Percentiles rank a stretch among this genome's conserved stretches.
These are phyloP conservation scores for Alouatta caraya DNA, from an alignment of 2,797 vertebrate genomes.

Conservation along the genomic window DNA sequence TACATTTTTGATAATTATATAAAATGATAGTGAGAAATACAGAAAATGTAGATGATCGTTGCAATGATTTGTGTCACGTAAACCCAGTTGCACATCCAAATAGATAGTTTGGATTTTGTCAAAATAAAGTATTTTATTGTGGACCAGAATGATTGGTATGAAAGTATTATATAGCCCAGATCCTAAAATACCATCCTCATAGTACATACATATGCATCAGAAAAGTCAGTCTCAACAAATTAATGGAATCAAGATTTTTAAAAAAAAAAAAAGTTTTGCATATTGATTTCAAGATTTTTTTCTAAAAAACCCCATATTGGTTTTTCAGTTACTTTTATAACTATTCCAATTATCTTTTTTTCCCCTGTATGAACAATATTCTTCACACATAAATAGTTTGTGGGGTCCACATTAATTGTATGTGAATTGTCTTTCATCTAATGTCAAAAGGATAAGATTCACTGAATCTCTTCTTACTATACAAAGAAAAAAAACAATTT, in stretches of 20 bases:
- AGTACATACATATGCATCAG: background rate
- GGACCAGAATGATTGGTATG: background rate
- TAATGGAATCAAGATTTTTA: background rate
- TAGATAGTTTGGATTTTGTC: background rate
- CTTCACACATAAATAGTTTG: background rate
- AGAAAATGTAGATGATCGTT: background rate
- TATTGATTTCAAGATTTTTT: background rate
- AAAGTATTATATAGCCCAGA: background rate
- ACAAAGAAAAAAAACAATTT: background rate
- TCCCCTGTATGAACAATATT: background rate
- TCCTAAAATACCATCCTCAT: background rate
- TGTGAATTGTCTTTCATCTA: background rate
- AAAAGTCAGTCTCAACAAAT: background rate
- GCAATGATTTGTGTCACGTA: background rate
- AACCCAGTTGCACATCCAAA: background rate
- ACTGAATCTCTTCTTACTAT: background rate
- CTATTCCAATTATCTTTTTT: background rate
- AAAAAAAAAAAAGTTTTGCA: background rate
- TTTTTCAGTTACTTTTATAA: background rate
- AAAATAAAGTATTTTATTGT: background rate
- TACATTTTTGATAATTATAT: background rate
- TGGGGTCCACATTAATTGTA: background rate
- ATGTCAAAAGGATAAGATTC: background rate
- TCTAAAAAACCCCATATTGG: background rate
- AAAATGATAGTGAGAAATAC: background rate